Conservation (phyloP, 2,888 invertebrate genomes). For the Eustalomyia histrio region DNA sequence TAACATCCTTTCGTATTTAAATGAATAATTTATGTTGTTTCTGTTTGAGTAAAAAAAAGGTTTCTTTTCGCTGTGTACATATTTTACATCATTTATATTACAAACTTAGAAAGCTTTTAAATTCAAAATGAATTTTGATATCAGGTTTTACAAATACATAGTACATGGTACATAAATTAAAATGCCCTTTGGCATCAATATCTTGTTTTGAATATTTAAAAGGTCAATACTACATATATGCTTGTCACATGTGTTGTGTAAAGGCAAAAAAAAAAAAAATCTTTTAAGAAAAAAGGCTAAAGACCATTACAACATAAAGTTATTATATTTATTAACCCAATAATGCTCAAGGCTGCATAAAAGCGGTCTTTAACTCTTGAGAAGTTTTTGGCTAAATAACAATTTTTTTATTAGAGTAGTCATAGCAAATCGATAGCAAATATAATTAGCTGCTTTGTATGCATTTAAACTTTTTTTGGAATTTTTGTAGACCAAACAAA, state of each 20-base stretch:
- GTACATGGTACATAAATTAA: not conserved
- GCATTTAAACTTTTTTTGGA: no score
- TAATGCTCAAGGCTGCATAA: no score
- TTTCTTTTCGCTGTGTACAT: no score
- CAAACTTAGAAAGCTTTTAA: not conserved
- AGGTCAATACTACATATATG: not conserved
- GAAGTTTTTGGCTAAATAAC: no score
- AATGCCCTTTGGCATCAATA: conserved; percentile 7
- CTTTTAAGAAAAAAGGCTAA: not conserved
- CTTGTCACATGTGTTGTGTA: not conserved
- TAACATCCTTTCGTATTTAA: no score
- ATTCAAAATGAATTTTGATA: not conserved
- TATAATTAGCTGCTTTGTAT: no score
- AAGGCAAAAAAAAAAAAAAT: not conserved
- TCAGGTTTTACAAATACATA: not conserved
- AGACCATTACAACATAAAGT: not conserved
- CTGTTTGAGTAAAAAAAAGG: no score
- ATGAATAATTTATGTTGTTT: no score
- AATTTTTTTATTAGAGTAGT: no score
- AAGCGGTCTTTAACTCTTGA: no score
- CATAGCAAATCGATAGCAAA: no score
- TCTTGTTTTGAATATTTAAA: not conserved
- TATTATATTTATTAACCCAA: not conserved
- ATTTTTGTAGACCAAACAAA: no score
- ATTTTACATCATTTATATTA: not conserved